These are phyloP conservation scores for Coilia nasus DNA, from an alignment of 2,797 vertebrate species.

Conservation along the genomic window DNA sequence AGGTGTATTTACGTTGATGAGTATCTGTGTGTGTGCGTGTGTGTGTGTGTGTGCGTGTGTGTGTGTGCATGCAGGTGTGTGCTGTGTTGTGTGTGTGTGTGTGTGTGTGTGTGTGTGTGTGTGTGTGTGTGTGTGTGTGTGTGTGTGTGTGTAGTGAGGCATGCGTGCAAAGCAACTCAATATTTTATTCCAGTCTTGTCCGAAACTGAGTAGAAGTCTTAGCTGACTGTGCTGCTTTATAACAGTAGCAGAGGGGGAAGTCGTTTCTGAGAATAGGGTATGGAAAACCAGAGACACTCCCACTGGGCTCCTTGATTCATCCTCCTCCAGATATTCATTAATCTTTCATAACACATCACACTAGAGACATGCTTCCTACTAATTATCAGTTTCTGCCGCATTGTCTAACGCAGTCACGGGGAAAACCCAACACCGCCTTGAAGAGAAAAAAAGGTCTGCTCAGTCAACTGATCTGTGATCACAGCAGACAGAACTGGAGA, in stretches of 20 bases:
- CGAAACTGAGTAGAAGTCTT: slow-evolving; percentile 21
- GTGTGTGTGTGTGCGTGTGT: slow-evolving; percentile 8
- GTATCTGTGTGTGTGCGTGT: neutral
- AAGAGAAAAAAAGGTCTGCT: neutral
- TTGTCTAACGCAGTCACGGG: slow-evolving; percentile 48
- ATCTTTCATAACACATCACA: slow-evolving; percentile 54
- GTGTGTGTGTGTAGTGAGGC: neutral
- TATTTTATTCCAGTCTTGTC: neutral
- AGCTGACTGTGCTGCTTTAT: slow-evolving; percentile 13
- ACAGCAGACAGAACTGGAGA: neutral
- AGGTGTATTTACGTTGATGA: slow-evolving; percentile 13
- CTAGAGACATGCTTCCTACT: slow-evolving; percentile 57
- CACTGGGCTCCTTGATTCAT: slow-evolving; percentile 64
- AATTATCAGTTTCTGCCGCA: slow-evolving; percentile 58
- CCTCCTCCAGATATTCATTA: slow-evolving; percentile 64
- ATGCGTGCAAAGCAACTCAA: neutral
- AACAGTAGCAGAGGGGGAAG: neutral
- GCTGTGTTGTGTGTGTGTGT: neutral
- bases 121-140: neutral
- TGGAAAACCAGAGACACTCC: slow-evolving; percentile 56
- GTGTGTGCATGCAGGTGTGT: neutral
- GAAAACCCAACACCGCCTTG: slow-evolving; percentile 18
- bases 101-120: neutral
- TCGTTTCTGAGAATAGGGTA: slow-evolving; percentile 38
- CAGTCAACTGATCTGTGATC: slow-evolving; percentile 18